Evolutionary conservation across 2,888 invertebrate species (phyloP).

Genomic region (Acrocera orbiculus): DNA sequence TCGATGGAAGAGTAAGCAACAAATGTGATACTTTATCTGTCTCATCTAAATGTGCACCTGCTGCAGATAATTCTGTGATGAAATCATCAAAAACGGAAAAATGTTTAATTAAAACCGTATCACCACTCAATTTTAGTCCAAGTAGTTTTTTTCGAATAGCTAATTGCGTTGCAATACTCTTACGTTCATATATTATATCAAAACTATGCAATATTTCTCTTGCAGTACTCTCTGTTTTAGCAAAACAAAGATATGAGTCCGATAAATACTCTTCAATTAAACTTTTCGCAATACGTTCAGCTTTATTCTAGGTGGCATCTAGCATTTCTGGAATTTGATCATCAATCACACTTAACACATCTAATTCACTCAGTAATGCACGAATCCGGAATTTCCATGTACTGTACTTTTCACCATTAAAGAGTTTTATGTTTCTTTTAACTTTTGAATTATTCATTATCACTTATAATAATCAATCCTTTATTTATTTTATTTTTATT

Average conservation of each 20-base stretch:
- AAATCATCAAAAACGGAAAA: constrained; percentile 21
- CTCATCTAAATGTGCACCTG: constrained; percentile 22
- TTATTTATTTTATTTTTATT: no score
- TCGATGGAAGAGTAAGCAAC: constrained; percentile 19
- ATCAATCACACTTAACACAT: background rate
- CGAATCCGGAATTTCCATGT: no score
- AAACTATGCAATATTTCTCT: constrained; percentile 1
- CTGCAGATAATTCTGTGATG: constrained; percentile 18
- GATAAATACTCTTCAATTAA: constrained; percentile 6
- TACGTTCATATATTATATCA: background rate
- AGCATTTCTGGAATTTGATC: background rate
- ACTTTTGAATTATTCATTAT: no score
- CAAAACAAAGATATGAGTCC: constrained; percentile 8
- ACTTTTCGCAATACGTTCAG: constrained; percentile 1
- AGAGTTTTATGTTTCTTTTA: constrained; percentile 5
- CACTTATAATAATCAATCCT: no score
- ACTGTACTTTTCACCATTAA: constrained; percentile 5
- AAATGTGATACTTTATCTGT: constrained; percentile 22
- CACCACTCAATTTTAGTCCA: constrained; percentile 6
- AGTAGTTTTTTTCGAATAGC: constrained; percentile 6
- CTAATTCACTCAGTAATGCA: no score
- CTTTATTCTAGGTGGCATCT: background rate
- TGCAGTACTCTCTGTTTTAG: constrained; percentile 1
- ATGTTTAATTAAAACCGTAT: constrained; percentile 5
- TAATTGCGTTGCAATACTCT: constrained; percentile 1